These are phyloP conservation scores for Xestobium rufovillosum DNA, from an alignment of 2,888 invertebrate genomes.

Conservation along the genomic window DNA sequence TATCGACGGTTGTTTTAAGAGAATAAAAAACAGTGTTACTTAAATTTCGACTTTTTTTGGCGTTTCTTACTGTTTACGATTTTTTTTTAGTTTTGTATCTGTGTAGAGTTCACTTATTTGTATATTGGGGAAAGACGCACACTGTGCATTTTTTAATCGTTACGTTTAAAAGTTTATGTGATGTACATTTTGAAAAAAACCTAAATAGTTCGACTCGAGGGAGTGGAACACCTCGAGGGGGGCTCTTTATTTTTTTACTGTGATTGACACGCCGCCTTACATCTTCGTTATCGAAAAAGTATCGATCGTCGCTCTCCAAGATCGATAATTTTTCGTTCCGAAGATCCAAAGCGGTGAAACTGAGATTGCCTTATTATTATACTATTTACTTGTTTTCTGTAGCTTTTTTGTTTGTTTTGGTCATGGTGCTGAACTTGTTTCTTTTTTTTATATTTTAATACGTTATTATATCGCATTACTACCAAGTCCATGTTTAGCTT, in stretches of 20 bases:
- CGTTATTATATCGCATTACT: constrained; percentile 13
- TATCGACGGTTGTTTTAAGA: constrained; percentile 8
- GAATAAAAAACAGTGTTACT: constrained; percentile 21
- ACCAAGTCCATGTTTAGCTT: constrained; percentile 5
- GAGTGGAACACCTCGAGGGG: constrained; percentile 34
- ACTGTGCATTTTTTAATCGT: constrained; percentile 38
- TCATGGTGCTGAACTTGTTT: constrained; percentile 29
- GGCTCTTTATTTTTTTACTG: constrained; percentile 30
- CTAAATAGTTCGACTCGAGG: constrained; percentile 27
- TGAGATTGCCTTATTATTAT: constrained; percentile 27
- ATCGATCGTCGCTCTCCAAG: constrained; percentile 24
- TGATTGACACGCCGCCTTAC: constrained; percentile 27
- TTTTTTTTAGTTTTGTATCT: constrained; percentile 19
- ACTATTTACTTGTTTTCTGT: constrained; percentile 30
- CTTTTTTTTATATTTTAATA: constrained; percentile 25
- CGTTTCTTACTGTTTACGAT: constrained; percentile 4
- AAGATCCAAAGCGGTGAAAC: constrained; percentile 17
- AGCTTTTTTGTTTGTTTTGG: constrained; percentile 31
- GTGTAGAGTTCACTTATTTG: constrained; percentile 32
- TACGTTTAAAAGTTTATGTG: constrained; percentile 34
- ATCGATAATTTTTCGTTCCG: constrained; percentile 17
- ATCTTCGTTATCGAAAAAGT: constrained; percentile 13
- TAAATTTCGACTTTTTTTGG: constrained; percentile 19
- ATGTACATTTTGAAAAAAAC: constrained; percentile 36
- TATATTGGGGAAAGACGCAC: constrained; percentile 42